These are phyloP conservation scores for Miichthys miiuy DNA, from an alignment of 2,797 vertebrate species.

Conservation along the genomic window DNA sequence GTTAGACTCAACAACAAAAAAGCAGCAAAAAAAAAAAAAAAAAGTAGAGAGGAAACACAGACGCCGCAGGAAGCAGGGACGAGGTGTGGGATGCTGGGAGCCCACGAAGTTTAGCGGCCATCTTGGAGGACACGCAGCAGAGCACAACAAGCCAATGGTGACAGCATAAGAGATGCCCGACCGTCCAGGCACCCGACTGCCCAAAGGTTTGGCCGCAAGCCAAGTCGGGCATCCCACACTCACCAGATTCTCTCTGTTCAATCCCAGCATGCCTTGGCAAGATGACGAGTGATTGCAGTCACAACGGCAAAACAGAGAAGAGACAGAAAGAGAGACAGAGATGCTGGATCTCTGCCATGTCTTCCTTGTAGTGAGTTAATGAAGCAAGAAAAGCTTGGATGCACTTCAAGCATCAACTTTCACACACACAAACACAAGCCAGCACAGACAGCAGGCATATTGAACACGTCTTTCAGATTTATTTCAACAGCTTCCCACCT, in stretches of 20 bases:
- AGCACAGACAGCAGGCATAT: slow-evolving; percentile 43
- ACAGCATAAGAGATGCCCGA: slow-evolving; percentile 17
- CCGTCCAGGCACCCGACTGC: slow-evolving; percentile 16
- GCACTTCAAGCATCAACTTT: slow-evolving; percentile 58
- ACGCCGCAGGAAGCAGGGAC: background rate
- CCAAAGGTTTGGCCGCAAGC: slow-evolving; percentile 33
- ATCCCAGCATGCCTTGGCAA: slow-evolving; percentile 68
- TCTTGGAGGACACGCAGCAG: slow-evolving; percentile 37
- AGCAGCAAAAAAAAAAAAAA: slow-evolving; percentile 20
- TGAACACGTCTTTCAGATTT: slow-evolving; percentile 50
- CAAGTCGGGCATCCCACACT: slow-evolving; percentile 53
- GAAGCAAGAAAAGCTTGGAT: slow-evolving; percentile 67
- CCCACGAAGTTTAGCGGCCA: slow-evolving; percentile 40
- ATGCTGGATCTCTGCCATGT: slow-evolving; percentile 71
- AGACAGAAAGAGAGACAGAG: slow-evolving; percentile 48
- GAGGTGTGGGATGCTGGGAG: slow-evolving; percentile 6
- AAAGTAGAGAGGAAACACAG: slow-evolving; percentile 12
- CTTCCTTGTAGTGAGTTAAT: slow-evolving; percentile 69
- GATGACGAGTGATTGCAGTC: slow-evolving; percentile 39
- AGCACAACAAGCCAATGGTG: slow-evolving; percentile 14
- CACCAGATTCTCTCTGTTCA: slow-evolving; percentile 41
- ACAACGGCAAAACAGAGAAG: slow-evolving; percentile 41
- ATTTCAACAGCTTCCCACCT: slow-evolving; percentile 36
- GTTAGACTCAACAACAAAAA: slow-evolving; percentile 4
- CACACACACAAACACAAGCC: slow-evolving; percentile 24